Evolutionary conservation across 2,888 invertebrate genomes (phyloP).

Genomic region (Steromphala cineraria): DNA sequence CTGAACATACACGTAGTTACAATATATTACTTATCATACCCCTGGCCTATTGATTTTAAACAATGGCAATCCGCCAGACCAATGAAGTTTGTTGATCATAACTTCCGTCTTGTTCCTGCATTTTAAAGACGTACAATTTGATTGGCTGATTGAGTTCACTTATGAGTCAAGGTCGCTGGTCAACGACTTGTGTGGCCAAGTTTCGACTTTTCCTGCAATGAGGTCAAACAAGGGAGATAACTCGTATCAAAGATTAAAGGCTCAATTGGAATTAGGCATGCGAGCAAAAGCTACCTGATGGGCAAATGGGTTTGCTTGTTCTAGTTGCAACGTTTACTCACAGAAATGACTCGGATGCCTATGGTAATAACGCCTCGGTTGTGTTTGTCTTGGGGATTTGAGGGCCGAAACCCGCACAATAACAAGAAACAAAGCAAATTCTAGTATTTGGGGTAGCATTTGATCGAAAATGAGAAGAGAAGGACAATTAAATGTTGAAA

Average conservation of each 20-base stretch:
- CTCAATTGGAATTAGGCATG: neutral
- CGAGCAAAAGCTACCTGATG: neutral
- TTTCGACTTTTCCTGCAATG: neutral
- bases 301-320: neutral
- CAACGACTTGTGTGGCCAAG: neutral
- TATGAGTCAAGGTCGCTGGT: neutral
- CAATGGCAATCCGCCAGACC: no score
- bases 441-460: neutral
- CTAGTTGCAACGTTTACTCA: neutral
- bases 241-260: neutral
- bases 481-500: conserved; percentile 4
- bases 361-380: neutral
- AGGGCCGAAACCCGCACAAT: neutral
- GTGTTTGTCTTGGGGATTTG: neutral
- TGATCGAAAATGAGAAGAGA: neutral
- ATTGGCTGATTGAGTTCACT: no score
- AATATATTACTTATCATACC: no score
- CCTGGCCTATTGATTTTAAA: no score
- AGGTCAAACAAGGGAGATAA: neutral
- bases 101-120: no score
- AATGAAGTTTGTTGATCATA: no score
- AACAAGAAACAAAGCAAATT: neutral
- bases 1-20: no score
- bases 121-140: no score
- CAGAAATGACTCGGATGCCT: neutral